Conservation (phyloP, 2,113 vertebrate genomes). For the Lonchura striata region DNA sequence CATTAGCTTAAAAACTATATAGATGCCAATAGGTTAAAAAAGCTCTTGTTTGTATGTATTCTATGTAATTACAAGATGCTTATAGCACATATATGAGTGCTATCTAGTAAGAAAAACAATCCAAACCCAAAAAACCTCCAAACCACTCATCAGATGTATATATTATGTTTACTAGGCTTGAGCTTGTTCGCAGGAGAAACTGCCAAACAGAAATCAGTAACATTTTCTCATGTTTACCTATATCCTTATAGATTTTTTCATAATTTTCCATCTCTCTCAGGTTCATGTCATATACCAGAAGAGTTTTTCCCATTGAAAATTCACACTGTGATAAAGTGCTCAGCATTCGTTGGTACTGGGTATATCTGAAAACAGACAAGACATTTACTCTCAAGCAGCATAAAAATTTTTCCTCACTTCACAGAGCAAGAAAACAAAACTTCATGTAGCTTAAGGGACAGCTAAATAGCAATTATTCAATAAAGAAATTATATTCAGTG, state of each 20-base stretch:
- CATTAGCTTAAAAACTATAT: neutral
- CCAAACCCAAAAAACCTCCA: neutral
- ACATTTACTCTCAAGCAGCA: neutral
- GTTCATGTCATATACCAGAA: conserved; percentile 98
- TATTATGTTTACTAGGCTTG: neutral
- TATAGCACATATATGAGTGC: neutral
- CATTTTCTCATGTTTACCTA: conserved; percentile 78
- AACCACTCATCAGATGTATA: neutral
- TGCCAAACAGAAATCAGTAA: neutral
- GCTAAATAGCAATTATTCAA: neutral
- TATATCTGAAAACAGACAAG: conserved; percentile 78
- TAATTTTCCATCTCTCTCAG: conserved; percentile 98
- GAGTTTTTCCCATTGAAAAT: conserved; percentile 97
- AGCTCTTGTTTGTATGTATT: neutral
- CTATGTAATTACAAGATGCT: neutral
- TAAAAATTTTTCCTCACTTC: neutral
- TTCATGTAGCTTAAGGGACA: neutral
- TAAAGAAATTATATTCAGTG: neutral
- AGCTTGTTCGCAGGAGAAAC: neutral
- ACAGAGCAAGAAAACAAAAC: neutral
- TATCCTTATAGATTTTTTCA: conserved; percentile 92
- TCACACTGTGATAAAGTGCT: conserved; percentile 93
- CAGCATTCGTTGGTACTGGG: conserved; percentile 95
- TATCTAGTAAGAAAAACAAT: neutral
- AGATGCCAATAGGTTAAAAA: neutral